phyloP scores from a whole-genome alignment of 2,888 invertebrate genomes.

The Epinotia ramella region DNA sequence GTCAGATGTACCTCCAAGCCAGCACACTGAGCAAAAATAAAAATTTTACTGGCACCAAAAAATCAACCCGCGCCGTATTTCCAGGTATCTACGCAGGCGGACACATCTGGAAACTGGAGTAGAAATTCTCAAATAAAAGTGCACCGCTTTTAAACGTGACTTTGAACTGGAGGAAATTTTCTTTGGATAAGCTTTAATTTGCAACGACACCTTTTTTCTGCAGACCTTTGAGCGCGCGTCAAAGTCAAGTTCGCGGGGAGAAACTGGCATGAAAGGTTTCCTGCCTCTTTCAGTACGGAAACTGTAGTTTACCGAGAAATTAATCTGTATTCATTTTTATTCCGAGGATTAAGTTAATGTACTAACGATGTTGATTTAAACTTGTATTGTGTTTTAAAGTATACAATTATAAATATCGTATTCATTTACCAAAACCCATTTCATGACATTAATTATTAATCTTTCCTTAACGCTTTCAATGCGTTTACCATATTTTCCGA shows the following conservation, averaged over 20 bases:
- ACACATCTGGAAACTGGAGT: conserved; percentile 9
- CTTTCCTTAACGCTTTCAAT: too few relatives aligned
- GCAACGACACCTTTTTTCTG: conserved; percentile 36
- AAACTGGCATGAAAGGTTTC: conserved; percentile 18
- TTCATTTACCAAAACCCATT: too few relatives aligned
- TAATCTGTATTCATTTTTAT: neutral
- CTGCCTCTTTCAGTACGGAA: conserved; percentile 7
- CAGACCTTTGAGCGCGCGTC: conserved; percentile 39
- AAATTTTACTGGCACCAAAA: conserved; percentile 23
- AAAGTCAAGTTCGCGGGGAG: conserved; percentile 10
- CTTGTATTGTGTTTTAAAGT: too few relatives aligned
- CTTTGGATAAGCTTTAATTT: conserved; percentile 52
- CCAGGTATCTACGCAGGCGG: conserved; percentile 12
- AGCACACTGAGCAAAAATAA: conserved; percentile 4
- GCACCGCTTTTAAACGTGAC: conserved; percentile 56
- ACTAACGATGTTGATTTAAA: too few relatives aligned
- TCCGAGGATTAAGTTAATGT: neutral
- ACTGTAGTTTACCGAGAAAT: conserved; percentile 9
- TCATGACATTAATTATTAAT: too few relatives aligned
- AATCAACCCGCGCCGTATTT: conserved; percentile 27
- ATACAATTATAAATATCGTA: too few relatives aligned
- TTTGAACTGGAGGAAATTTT: conserved; percentile 49
- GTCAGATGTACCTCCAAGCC: neutral
- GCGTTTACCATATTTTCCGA: too few relatives aligned
- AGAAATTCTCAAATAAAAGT: conserved; percentile 56